Base-by-base conservation (phyloP, 1,140 invertebrate species). In the Brachystomella parvula region DNA sequence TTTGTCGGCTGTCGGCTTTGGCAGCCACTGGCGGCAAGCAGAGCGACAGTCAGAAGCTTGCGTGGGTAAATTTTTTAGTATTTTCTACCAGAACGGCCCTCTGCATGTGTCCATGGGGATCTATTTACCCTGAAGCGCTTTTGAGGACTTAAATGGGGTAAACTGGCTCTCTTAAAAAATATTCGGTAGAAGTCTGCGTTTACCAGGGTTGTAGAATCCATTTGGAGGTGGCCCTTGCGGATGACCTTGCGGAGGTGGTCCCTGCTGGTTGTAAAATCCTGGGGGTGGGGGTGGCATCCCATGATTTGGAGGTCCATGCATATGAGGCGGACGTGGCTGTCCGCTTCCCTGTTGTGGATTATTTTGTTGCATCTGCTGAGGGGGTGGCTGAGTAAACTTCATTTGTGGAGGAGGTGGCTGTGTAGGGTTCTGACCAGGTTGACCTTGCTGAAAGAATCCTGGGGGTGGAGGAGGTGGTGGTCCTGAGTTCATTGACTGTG, bases 191-290 rank as follows among this genome's bases (percentile, higher is more conserved):
- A 9, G 35, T 19, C 35, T 39, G 35, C 19, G 6, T 39, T 53
- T 53, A 53, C 49, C 49, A 17, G 12, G 49, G 6, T 6, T 24
- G 49, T 19, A 53, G 49, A 53, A 53, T 53, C 49, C 49, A 53
- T 53, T 53, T 53, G 12, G 49, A 6, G 49, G 49, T 26, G 49
- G 49, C 49, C 15, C 15, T 26, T 15, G 49, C 6, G 49, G 49
- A 15, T 15, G 49, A 12, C 29, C 26, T 49, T 64, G 63, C 24
- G 61, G 60, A 24, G 60, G 60, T 59, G 12, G 12, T n/a, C 59
- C 61, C 9, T 47, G 12, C 35, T 19, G 2, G 26, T 56, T 56
- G 21, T 53, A 19, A 3, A 31, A 28, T 24, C 33, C 2, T 28
- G 33, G n/a, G 2, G 35, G 61, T 63, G 28, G 49, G 9, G 49